A percentile compares a stretch with the other conserved stretches of the same genome.
phyloP scores from a whole-genome alignment of 2,797 vertebrate species.

The Brachyalestes nurse region DNA sequence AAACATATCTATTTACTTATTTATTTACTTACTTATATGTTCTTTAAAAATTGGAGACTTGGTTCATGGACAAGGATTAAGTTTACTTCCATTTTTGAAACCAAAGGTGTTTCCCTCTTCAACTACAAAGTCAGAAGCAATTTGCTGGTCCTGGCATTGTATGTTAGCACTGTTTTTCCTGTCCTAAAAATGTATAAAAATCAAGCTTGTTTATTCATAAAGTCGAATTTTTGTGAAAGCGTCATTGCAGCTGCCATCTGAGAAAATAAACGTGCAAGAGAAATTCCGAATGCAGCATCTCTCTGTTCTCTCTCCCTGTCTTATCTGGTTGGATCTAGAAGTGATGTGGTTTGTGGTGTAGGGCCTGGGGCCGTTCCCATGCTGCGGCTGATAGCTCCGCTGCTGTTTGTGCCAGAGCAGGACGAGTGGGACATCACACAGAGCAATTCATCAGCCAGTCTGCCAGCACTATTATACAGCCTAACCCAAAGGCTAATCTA shows the following conservation, averaged over 20 bases:
- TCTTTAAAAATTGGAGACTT: neutral
- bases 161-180: neutral
- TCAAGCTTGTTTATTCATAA: too few species aligned
- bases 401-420: slow-evolving; percentile 22
- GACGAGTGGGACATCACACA: slow-evolving; percentile 16
- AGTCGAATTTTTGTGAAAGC: neutral
- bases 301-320: neutral
- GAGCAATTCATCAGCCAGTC: slow-evolving; percentile 35
- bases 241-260: neutral
- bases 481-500: slow-evolving; percentile 48
- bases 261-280: neutral
- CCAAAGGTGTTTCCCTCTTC: too few species aligned
- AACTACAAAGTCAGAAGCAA: too few species aligned
- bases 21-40: neutral
- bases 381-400: neutral
- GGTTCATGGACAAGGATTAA: too few species aligned
- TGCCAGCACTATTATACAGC: slow-evolving; percentile 31
- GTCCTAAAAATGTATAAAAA: neutral
- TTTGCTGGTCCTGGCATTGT: neutral
- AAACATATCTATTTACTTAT: too few species aligned
- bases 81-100: too few species aligned
- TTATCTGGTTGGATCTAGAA: slow-evolving; percentile 36
- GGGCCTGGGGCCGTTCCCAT: slow-evolving; percentile 24
- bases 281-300: neutral
- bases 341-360: slow-evolving; percentile 22